phyloP scores from a whole-genome alignment of 1,140 invertebrate species.

The Drosophila insularis region DNA sequence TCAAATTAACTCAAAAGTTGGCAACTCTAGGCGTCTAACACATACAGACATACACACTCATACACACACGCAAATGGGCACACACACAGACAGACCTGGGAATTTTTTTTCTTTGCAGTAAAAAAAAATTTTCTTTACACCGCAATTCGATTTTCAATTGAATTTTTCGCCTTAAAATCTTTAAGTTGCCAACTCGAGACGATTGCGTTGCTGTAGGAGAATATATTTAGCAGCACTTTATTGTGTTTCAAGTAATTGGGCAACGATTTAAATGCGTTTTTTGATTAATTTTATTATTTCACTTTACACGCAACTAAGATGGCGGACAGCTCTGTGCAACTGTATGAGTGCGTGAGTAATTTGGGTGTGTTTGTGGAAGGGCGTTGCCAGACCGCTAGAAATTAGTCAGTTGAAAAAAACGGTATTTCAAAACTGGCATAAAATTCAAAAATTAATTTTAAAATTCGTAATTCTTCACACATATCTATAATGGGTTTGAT shows the following conservation, averaged over 20 bases:
- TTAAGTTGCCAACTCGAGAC: conserved; percentile 41
- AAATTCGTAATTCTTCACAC: background rate
- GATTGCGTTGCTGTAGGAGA: conserved; percentile 49
- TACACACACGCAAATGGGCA: conserved; percentile 57
- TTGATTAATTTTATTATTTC: conserved; percentile 62
- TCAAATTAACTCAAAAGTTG: conserved; percentile 13
- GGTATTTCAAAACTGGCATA: background rate
- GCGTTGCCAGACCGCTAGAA: conserved; percentile 20
- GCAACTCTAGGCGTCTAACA: conserved; percentile 58
- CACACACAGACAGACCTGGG: conserved; percentile 74
- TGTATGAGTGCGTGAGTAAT: conserved; percentile 23
- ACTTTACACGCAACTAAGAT: conserved; percentile 36
- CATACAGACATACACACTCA: conserved; percentile 31
- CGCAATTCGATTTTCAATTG: conserved; percentile 69
- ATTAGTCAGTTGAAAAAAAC: conserved; percentile 3
- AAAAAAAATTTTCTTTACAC: conserved; percentile 67
- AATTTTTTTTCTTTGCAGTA: conserved; percentile 64
- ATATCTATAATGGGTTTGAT: too few species aligned
- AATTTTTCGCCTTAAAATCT: conserved; percentile 59
- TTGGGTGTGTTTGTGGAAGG: conserved; percentile 30
- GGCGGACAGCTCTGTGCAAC: conserved; percentile 39
- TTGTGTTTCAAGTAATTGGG: conserved; percentile 57
- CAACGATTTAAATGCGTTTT: conserved; percentile 71
- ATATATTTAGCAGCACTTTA: conserved; percentile 58
- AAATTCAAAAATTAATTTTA: background rate